A percentile compares a stretch with the other conserved stretches of the same genome.
These are phyloP conservation scores for Hydrocynus forskahlii DNA, from an alignment of 2,797 vertebrate species.

Conservation along the genomic window DNA sequence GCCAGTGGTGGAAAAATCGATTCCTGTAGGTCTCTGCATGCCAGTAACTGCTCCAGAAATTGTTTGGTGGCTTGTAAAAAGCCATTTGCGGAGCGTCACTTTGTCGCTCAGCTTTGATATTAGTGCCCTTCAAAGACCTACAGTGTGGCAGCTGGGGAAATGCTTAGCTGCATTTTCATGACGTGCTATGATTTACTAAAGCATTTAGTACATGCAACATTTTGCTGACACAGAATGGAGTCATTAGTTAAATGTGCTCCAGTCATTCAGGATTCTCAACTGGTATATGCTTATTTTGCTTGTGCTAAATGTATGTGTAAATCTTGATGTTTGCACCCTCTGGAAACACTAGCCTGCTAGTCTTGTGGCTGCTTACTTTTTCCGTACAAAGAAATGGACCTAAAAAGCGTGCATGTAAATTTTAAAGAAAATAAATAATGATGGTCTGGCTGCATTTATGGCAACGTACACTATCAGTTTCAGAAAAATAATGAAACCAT, in stretches of 20 bases:
- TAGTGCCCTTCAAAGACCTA: background rate
- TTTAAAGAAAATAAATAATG: background rate
- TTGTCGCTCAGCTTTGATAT: background rate
- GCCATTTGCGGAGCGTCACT: background rate
- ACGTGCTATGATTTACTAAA: background rate
- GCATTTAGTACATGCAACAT: slow-evolving; percentile 10
- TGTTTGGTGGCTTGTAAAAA: slow-evolving; percentile 21
- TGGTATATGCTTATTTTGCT: background rate
- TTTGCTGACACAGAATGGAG: background rate
- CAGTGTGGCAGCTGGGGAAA: slow-evolving; percentile 26
- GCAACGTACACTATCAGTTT: background rate
- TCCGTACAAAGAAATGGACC: slow-evolving; percentile 5
- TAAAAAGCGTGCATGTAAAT: background rate
- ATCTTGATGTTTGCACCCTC: slow-evolving; percentile 2
- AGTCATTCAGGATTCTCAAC: background rate
- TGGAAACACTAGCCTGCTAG: background rate
- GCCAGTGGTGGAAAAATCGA: slow-evolving; percentile 42
- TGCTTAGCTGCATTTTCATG: slow-evolving; percentile 27
- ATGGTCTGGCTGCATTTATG: slow-evolving; percentile 23
- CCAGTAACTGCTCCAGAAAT: slow-evolving; percentile 30
- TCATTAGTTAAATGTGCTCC: slow-evolving; percentile 14
- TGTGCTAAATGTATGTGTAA: background rate
- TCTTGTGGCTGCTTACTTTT: background rate
- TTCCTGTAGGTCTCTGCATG: slow-evolving; percentile 47
- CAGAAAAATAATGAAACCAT: background rate